Evolutionary conservation across 2,888 invertebrate species (phyloP).

Genomic region (Ligdia adustata): DNA sequence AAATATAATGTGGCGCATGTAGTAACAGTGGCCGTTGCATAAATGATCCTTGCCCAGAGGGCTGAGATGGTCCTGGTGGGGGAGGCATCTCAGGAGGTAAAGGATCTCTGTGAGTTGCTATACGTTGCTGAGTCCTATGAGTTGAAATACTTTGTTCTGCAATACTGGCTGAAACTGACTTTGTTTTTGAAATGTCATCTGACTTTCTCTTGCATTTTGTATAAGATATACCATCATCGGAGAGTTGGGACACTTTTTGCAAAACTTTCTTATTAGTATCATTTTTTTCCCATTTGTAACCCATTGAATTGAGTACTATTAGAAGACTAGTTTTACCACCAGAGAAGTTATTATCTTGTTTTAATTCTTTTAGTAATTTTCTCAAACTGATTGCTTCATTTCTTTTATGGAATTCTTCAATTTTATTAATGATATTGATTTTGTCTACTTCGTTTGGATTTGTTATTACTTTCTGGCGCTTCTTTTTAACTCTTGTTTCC

Average conservation of each 20-base stretch:
- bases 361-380: conserved; percentile 18
- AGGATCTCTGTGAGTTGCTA: not conserved
- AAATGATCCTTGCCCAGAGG: not conserved
- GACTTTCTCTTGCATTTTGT: not conserved
- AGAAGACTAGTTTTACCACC: conserved; percentile 21
- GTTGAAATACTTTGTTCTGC: conserved; percentile 4
- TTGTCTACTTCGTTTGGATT: conserved; percentile 25
- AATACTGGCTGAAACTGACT: not conserved
- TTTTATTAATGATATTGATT: conserved; percentile 24
- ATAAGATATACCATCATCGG: not conserved
- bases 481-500: conserved; percentile 19
- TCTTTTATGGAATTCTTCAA: conserved; percentile 23
- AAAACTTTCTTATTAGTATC: conserved; percentile 22
- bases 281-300: conserved; percentile 25
- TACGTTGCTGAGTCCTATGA: no score
- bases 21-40: conserved; percentile 17
- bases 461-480: conserved; percentile 25
- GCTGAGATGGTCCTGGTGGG: conserved; percentile 4
- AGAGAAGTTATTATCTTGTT: conserved; percentile 21
- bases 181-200: not conserved
- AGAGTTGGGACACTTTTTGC: conserved; percentile 10
- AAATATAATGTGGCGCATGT: conserved; percentile 16
- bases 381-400: conserved; percentile 19
- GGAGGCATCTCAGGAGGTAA: not conserved
- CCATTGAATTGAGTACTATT: conserved; percentile 25